phyloP scores from a whole-genome alignment of 2,797 vertebrate species.

The Lithobates sylvaticus region DNA sequence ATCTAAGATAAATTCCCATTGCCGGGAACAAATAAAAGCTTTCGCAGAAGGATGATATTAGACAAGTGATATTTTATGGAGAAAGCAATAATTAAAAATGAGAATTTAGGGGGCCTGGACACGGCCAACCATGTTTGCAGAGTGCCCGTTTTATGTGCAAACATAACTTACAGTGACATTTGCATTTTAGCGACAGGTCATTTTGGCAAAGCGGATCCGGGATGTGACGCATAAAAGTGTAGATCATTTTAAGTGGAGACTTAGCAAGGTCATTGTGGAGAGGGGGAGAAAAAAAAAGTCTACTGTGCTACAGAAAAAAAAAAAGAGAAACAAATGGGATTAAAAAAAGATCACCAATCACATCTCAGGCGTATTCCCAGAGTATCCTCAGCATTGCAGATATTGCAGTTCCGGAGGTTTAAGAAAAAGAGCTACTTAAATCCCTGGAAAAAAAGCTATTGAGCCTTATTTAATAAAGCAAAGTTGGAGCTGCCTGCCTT shows the following conservation, averaged over 20 bases:
- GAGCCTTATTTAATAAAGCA: neutral
- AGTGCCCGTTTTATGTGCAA: slow-evolving; percentile 60
- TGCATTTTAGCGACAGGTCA: slow-evolving; percentile 58
- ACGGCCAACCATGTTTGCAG: neutral
- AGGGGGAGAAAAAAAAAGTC: slow-evolving; percentile 6
- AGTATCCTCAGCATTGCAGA: slow-evolving; percentile 51
- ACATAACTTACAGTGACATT: slow-evolving; percentile 54
- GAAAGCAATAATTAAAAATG: slow-evolving; percentile 54
- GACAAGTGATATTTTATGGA: slow-evolving; percentile 52
- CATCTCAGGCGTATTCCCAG: slow-evolving; percentile 39
- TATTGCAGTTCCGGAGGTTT: slow-evolving; percentile 34
- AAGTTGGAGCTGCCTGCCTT: neutral
- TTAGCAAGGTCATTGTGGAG: slow-evolving; percentile 52
- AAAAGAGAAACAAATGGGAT: neutral
- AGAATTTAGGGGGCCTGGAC: slow-evolving; percentile 38
- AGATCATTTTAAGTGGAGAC: slow-evolving; percentile 37
- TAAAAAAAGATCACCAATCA: slow-evolving; percentile 22
- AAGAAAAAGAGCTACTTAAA: neutral
- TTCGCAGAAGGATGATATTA: neutral
- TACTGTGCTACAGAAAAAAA: slow-evolving; percentile 6
- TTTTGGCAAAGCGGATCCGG: slow-evolving; percentile 40
- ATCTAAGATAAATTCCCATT: too few relatives aligned
- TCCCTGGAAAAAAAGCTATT: neutral
- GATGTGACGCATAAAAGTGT: slow-evolving; percentile 39
- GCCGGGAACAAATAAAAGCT: neutral